These are phyloP conservation scores for Eumerus sabulonum DNA, from an alignment of 2,888 invertebrate genomes.

Conservation along the genomic window DNA sequence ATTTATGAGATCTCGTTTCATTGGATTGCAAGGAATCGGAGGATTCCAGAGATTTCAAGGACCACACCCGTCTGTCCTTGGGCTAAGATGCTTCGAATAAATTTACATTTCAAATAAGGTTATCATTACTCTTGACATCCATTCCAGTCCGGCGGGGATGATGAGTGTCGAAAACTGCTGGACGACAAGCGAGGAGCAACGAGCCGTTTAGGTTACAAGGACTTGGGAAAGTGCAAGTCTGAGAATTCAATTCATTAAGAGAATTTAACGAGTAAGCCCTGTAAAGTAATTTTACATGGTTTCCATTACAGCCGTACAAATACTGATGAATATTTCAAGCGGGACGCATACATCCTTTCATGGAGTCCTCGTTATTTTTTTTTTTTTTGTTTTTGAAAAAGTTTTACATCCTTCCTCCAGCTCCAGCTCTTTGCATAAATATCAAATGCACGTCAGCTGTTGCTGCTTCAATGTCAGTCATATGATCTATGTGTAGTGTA, in stretches of 20 bases:
- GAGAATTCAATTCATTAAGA: constrained; percentile 3
- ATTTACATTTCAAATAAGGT: constrained; percentile 61
- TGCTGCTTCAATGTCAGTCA: constrained; percentile 41
- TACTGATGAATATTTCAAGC: constrained; percentile 34
- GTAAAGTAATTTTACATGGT: neutral
- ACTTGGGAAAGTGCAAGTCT: no score
- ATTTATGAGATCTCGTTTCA: constrained; percentile 59
- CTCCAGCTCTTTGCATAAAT: constrained; percentile 43
- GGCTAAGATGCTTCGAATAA: constrained; percentile 32
- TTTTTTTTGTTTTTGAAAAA: constrained; percentile 22
- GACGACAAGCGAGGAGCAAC: neutral
- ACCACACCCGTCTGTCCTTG: constrained; percentile 9
- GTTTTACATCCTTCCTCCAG: constrained; percentile 4
- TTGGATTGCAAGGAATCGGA: no score
- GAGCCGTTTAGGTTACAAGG: no score
- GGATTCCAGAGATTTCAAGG: constrained; percentile 28
- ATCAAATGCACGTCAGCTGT: constrained; percentile 43
- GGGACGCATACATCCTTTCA: constrained; percentile 21
- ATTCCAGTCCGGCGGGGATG: constrained; percentile 4
- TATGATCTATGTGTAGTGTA: constrained; percentile 35
- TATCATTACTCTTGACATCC: constrained; percentile 40
- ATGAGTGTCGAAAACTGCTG: constrained; percentile 15
- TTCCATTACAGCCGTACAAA: constrained; percentile 17
- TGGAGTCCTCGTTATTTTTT: constrained; percentile 23
- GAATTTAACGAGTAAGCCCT: constrained; percentile 1